These are phyloP conservation scores for Eupithecia insigniata DNA, from an alignment of 2,888 invertebrate genomes.

Conservation along the genomic window DNA sequence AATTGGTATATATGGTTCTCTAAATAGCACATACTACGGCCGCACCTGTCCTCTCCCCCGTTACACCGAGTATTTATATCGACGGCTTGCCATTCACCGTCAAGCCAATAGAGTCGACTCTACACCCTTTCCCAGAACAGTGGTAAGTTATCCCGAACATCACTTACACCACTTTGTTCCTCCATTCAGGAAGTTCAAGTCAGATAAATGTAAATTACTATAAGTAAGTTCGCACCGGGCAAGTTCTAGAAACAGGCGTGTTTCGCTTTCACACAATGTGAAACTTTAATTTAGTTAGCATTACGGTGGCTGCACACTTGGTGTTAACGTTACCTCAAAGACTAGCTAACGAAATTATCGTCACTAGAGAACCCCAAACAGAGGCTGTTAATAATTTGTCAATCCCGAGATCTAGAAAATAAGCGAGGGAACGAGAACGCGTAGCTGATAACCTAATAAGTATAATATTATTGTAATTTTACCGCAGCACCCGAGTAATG, in stretches of 20 bases:
- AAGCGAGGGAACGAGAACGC: not conserved
- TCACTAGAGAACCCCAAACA: not conserved
- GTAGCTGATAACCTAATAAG: constrained; percentile 3
- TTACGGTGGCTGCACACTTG: not conserved
- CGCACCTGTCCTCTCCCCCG: not conserved
- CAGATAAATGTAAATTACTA: not conserved
- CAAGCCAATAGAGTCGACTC: not conserved
- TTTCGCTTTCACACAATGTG: not conserved
- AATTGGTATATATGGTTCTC: not conserved
- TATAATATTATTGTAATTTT: constrained; percentile 19
- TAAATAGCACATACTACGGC: not conserved
- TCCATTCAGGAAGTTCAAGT: not conserved
- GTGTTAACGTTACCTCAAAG: not conserved
- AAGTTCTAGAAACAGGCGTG: not conserved
- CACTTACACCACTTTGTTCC: not conserved
- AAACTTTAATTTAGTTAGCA: not conserved
- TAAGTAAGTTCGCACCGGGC: not conserved
- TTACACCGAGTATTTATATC: not conserved
- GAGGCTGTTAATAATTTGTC: not conserved
- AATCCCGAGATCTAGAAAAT: not conserved
- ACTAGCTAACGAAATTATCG: not conserved
- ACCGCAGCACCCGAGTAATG: constrained; percentile 32
- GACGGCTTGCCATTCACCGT: not conserved
- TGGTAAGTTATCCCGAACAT: not conserved
- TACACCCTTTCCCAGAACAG: not conserved